Evolutionary conservation across 2,888 invertebrate species (phyloP).

Genomic region (Drosophila suboccidentalis): DNA sequence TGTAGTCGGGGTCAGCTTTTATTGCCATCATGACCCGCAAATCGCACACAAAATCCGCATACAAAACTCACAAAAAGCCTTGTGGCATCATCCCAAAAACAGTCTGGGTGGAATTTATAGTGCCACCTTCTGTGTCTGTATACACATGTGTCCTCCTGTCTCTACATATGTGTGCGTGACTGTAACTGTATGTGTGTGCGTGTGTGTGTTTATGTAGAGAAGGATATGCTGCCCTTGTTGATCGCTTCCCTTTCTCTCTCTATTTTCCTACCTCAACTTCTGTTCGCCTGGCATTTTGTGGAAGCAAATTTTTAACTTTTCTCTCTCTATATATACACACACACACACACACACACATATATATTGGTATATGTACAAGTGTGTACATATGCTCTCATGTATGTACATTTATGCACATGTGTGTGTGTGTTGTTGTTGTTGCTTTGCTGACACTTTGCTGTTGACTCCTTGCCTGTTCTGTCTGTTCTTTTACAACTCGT

Average conservation of each 20-base stretch:
- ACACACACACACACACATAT: slow-evolving; percentile 25
- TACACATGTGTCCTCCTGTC: slow-evolving; percentile 43
- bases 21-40: slow-evolving; percentile 69
- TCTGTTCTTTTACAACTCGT: slow-evolving; percentile 4
- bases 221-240: slow-evolving; percentile 48
- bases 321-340: slow-evolving; percentile 36
- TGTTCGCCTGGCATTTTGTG: slow-evolving; percentile 77
- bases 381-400: slow-evolving; percentile 22
- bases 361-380: slow-evolving; percentile 6
- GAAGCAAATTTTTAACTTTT: slow-evolving; percentile 78
- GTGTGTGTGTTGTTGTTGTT: slow-evolving; percentile 17
- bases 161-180: slow-evolving; percentile 9
- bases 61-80: slow-evolving; percentile 64
- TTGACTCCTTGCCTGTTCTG: slow-evolving; percentile 22
- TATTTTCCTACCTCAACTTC: slow-evolving; percentile 33
- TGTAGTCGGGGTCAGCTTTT: slow-evolving; percentile 50
- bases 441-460: slow-evolving; percentile 43
- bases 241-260: slow-evolving; percentile 31
- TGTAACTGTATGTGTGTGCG: slow-evolving; percentile 8
- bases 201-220: slow-evolving; percentile 9
- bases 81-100: slow-evolving; percentile 47
- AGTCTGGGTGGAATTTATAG: slow-evolving; percentile 33
- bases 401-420: slow-evolving; percentile 3
- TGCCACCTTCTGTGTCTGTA: slow-evolving; percentile 19
- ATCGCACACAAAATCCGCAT: slow-evolving; percentile 69